phyloP scores from a whole-genome alignment of 2,113 vertebrate species.

The Hippocampus mohnikei region DNA sequence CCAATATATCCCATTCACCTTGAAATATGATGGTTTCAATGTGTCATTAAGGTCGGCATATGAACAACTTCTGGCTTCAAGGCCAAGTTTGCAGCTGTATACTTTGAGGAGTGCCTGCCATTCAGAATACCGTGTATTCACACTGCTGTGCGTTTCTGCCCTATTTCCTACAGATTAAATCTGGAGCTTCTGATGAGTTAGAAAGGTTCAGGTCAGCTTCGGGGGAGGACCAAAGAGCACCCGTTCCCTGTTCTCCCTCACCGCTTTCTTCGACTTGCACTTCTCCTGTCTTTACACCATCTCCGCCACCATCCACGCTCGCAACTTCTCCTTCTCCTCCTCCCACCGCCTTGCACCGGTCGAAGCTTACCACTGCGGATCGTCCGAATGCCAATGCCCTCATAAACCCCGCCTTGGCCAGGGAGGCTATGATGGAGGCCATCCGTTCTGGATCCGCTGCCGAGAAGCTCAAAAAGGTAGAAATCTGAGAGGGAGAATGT shows the following conservation, averaged over 20 bases:
- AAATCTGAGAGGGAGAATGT: background rate
- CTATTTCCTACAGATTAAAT: conserved; percentile 75
- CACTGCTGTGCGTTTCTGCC: conserved; percentile 3
- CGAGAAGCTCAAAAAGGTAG: conserved; percentile 85
- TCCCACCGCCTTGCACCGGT: conserved; percentile 36
- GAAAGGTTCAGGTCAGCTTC: conserved; percentile 37
- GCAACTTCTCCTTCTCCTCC: conserved; percentile 53
- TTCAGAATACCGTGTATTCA: conserved; percentile 2
- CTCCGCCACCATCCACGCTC: conserved; percentile 17
- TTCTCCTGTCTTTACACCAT: conserved; percentile 23
- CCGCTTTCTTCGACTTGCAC: conserved; percentile 30
- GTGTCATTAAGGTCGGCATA: background rate
- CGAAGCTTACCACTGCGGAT: conserved; percentile 27
- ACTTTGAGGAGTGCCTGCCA: conserved; percentile 2
- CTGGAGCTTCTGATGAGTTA: conserved; percentile 79
- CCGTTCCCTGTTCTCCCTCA: too few species aligned
- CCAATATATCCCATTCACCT: background rate
- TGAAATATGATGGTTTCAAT: background rate
- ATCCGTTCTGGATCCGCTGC: conserved; percentile 90
- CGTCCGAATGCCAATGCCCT: conserved; percentile 19
- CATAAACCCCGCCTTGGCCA: conserved; percentile 58
- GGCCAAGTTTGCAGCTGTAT: background rate
- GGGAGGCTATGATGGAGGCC: conserved; percentile 85
- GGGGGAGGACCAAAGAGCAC: conserved; percentile 31
- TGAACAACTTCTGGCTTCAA: background rate